These are phyloP conservation scores for Prionace glauca DNA, from an alignment of 2,797 vertebrate genomes.

Conservation along the genomic window DNA sequence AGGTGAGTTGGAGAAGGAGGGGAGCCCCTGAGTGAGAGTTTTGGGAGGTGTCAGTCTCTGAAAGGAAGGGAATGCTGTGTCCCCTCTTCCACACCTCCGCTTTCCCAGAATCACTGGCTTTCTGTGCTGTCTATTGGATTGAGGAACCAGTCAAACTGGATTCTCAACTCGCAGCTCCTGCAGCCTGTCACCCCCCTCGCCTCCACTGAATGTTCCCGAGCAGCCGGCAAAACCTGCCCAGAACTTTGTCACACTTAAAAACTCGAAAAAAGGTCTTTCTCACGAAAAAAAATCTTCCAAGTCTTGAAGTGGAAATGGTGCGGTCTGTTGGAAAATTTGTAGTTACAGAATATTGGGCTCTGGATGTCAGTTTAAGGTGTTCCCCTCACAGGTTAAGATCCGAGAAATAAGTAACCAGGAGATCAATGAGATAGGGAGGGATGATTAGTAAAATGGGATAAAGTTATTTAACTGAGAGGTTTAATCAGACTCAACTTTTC, in stretches of 20 bases:
- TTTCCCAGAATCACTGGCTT: neutral
- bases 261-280: too few relatives aligned
- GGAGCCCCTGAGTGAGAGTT: neutral
- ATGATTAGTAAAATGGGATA: neutral
- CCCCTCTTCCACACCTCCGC: slow-evolving; percentile 37
- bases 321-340: neutral
- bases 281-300: neutral
- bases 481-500: neutral
- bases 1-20: too few relatives aligned
- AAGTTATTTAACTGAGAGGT: neutral
- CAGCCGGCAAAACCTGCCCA: too few relatives aligned
- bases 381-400: neutral
- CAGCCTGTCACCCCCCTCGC: too few relatives aligned
- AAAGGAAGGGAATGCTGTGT: neutral
- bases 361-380: neutral
- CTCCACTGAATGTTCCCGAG: too few relatives aligned
- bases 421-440: neutral
- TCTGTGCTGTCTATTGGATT: slow-evolving; percentile 44
- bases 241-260: neutral
- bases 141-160: slow-evolving; percentile 48
- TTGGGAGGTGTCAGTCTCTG: neutral
- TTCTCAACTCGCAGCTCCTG: slow-evolving; percentile 44
- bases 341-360: neutral
- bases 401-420: neutral
- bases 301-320: neutral